phyloP scores from a whole-genome alignment of 1,140 invertebrate genomes.

The Habropoda laboriosa region DNA sequence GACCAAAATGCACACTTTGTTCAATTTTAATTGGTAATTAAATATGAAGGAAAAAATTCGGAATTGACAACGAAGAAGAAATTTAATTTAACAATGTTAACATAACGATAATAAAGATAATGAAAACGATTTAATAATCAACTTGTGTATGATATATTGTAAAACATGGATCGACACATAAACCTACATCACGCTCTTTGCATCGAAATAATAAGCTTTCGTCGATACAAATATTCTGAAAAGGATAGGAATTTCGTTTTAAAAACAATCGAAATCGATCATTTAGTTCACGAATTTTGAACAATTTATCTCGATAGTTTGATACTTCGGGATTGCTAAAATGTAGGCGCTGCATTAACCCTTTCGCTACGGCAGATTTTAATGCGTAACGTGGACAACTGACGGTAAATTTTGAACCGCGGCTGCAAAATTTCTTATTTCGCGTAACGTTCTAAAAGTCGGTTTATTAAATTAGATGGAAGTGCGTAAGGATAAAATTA shows the following conservation, averaged over 20 bases:
- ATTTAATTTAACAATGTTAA: not conserved
- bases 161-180: not conserved
- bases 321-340: constrained; percentile 48
- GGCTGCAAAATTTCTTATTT: no score
- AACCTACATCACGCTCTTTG: not conserved
- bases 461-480: no score
- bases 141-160: not conserved
- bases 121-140: not conserved
- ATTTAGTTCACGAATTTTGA: constrained; percentile 37
- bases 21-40: not conserved
- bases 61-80: not conserved
- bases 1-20: no score
- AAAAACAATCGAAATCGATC: constrained; percentile 51
- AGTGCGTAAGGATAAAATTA: no score
- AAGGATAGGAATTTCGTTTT: no score
- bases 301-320: constrained; percentile 39
- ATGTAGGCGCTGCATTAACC: constrained; percentile 57
- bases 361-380: no score
- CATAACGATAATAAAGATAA: not conserved
- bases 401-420: no score
- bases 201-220: no score
- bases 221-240: no score
- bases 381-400: no score
- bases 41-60: not conserved
- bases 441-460: no score